Conservation (phyloP, 1,140 invertebrate genomes). For the Dendrolimus punctatus region DNA sequence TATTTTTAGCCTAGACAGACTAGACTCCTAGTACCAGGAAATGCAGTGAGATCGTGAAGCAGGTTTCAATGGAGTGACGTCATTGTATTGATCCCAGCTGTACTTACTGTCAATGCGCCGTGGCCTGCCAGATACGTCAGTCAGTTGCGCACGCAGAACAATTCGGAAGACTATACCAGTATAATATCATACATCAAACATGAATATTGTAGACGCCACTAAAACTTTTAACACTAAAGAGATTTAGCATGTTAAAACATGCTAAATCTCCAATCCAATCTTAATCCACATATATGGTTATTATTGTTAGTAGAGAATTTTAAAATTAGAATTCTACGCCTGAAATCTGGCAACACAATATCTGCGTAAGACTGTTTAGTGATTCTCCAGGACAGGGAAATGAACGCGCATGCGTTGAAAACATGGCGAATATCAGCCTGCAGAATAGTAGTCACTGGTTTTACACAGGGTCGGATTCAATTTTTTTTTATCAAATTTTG, state of each 20-base stretch:
- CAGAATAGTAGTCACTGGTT: slow-evolving; percentile 31
- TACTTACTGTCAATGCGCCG: slow-evolving; percentile 24
- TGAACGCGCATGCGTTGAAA: slow-evolving; percentile 57
- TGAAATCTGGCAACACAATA: slow-evolving; percentile 32
- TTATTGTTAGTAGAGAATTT: not conserved
- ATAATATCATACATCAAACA: too few species aligned
- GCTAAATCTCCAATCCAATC: too few species aligned
- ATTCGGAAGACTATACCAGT: too few species aligned
- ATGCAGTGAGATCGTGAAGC: slow-evolving; percentile 9
- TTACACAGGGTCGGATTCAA: slow-evolving; percentile 21
- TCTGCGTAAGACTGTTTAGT: slow-evolving; percentile 33
- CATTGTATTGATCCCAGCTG: slow-evolving; percentile 47
- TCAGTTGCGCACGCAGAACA: slow-evolving; percentile 8
- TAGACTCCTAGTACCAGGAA: slow-evolving; percentile 11
- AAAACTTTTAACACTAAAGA: too few species aligned
- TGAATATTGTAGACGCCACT: too few species aligned
- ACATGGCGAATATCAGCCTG: slow-evolving; percentile 57
- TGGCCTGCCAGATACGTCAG: slow-evolving; percentile 15
- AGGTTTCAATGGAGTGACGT: slow-evolving; percentile 58
- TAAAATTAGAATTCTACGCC: slow-evolving; percentile 6
- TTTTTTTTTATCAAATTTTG: not conserved
- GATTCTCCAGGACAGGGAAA: slow-evolving; percentile 45
- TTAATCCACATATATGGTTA: too few species aligned
- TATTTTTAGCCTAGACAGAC: not conserved
- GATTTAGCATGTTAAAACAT: too few species aligned